Percentiles rank a stretch among this genome's conserved stretches.
phyloP scores from a whole-genome alignment of 2,797 vertebrate genomes.

The Diceros bicornis region DNA sequence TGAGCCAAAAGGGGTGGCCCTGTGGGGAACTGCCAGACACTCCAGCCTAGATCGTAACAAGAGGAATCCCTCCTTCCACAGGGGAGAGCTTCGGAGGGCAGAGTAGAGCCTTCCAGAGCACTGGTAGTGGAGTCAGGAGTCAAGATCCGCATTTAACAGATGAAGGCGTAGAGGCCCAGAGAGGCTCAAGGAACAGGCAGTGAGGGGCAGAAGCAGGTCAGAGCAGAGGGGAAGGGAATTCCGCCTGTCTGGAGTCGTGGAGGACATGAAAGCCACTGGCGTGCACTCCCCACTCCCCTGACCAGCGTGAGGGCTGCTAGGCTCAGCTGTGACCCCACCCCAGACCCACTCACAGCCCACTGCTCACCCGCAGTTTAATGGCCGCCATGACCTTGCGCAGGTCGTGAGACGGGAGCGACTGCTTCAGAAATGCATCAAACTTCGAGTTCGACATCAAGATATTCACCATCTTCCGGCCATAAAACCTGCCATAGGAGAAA shows the following conservation, averaged over 20 bases:
- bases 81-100: background rate
- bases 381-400: conserved; percentile 84
- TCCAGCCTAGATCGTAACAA: background rate
- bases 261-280: background rate
- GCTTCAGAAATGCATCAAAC: conserved; percentile 85
- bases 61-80: background rate
- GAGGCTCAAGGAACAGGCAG: background rate
- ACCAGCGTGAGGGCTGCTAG: fast-evolving
- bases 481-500: conserved; percentile 82
- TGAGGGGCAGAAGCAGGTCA: background rate
- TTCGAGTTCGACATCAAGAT: conserved; percentile 84
- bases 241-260: fast-evolving
- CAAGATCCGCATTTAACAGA: background rate
- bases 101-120: background rate
- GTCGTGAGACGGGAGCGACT: conserved; percentile 80
- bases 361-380: conserved; percentile 87
- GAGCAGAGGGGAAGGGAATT: background rate
- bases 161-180: background rate
- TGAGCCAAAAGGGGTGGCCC: background rate
- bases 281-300: background rate
- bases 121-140: no score
- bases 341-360: background rate
- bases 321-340: background rate
- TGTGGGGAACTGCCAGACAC: background rate
- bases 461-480: conserved; percentile 87